Base-by-base conservation (phyloP, 2,888 invertebrate species). In the Hybos culiciformis region DNA sequence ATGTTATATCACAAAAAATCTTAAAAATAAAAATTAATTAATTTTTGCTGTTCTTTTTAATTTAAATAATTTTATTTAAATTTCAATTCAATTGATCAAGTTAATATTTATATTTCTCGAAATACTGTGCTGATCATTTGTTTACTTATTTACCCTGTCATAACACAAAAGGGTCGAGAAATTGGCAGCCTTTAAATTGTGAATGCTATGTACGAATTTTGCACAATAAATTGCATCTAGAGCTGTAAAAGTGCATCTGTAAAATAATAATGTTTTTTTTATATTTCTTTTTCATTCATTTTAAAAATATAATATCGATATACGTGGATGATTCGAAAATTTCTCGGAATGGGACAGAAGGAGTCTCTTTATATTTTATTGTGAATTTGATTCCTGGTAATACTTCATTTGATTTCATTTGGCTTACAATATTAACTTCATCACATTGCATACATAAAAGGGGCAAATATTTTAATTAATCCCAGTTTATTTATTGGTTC, bases 1-100 rank as follows among this genome's bases (percentile, higher is more conserved):
- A 92, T 1, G 94, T 92, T 49, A 97, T 90, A 73, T 98, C 97
- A 70, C 91, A 93, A 71, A 98, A 96, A 54, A 97, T 76, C 92
- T 94, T 17, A 4, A 20, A 29, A 38, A 20, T 40, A 24, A 42
- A 37, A 15, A 29, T 11, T 4, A 15, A 31, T 18, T n/a, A 34
- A 15, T 20, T 29, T 17, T n/a, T n/a, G n/a, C n/a, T n/a, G n/a
- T n/a, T n/a, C 7, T n/a, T 26, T 21, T 11, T 21, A 32, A 14
- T 21, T 12, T 18, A 38, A 24, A 15, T 19, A 31, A 32, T 14
- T 8, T 19, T 11, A n/a, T 32, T 17, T 12, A 21, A 2, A 1
- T 3, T n/a, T 14, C n/a, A 34, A 17, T 26, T 12, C 4, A 11
- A 37, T 8, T 3, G 1, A 32, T 17, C 1, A 8, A 31, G 34